Evolutionary conservation across 2,113 vertebrate genomes (phyloP).

Genomic region (Entelurus aequoreus): DNA sequence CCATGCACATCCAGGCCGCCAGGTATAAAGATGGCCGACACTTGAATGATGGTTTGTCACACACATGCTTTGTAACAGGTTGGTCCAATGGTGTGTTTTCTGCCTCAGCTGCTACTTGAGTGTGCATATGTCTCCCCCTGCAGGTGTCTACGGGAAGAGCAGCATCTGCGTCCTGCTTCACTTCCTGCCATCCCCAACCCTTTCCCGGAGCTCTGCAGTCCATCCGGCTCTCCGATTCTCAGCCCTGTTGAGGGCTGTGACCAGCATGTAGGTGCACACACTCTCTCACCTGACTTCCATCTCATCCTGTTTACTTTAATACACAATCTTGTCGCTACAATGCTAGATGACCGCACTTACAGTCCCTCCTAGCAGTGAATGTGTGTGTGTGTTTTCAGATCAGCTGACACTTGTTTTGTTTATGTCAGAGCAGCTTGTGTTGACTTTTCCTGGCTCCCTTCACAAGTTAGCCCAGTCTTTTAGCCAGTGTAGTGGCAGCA

Average conservation of each 20-base stretch:
- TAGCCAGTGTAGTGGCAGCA: conserved; percentile 22
- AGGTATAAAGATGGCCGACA: conserved; percentile 65
- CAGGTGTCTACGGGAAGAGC: conserved; percentile 88
- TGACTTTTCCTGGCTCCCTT: conserved; percentile 54
- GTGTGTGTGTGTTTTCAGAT: conserved; percentile 20
- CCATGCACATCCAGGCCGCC: conserved; percentile 86
- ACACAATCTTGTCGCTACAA: neutral
- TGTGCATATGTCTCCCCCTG: conserved; percentile 41
- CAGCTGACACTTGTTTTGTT: conserved; percentile 44
- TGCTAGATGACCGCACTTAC: neutral
- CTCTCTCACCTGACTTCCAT: neutral
- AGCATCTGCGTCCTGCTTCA: conserved; percentile 85
- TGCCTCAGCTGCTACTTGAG: neutral
- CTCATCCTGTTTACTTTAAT: neutral
- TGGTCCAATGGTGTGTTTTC: neutral
- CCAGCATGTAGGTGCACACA: conserved; percentile 76
- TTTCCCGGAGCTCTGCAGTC: conserved; percentile 91
- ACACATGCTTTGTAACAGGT: no score
- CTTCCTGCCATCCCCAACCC: conserved; percentile 95
- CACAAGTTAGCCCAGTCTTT: conserved; percentile 35
- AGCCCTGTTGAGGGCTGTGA: conserved; percentile 73
- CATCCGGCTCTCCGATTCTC: conserved; percentile 79
- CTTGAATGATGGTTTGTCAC: no score
- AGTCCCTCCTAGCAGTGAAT: neutral
- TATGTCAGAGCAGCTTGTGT: conserved; percentile 41